A percentile compares a stretch with the other conserved stretches of the same genome.
phyloP scores from a whole-genome alignment of 2,113 vertebrate genomes.

The Mirza zaza region DNA sequence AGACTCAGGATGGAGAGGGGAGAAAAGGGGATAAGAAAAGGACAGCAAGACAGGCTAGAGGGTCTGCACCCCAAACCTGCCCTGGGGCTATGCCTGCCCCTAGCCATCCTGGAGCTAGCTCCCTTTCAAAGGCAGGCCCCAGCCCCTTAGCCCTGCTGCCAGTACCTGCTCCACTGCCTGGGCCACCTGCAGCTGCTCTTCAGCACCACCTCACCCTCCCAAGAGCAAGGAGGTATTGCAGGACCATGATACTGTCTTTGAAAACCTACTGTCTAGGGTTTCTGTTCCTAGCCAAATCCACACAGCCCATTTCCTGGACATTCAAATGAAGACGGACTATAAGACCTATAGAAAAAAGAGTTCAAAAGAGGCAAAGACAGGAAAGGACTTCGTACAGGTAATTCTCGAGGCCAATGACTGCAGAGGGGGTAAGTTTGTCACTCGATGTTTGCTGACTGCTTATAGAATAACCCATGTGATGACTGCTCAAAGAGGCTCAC shows the following conservation, averaged over 20 bases:
- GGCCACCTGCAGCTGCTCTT: background rate
- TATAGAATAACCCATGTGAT: accelerated
- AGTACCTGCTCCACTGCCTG: background rate
- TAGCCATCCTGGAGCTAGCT: background rate
- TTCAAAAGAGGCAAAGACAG: background rate
- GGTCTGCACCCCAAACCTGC: background rate
- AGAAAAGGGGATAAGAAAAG: background rate
- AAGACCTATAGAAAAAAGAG: background rate
- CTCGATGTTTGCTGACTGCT: background rate
- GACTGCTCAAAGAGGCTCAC: background rate
- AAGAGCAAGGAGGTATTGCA: background rate
- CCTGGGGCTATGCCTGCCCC: background rate
- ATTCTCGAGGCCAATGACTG: background rate
- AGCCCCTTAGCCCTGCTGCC: background rate
- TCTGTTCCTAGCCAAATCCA: background rate
- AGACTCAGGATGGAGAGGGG: background rate
- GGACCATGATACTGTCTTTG: background rate
- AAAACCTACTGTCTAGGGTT: background rate
- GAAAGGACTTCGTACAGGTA: background rate
- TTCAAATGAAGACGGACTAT: background rate
- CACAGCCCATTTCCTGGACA: background rate
- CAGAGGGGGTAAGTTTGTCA: background rate
- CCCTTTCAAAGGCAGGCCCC: background rate
- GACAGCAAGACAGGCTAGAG: background rate
- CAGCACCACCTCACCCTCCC: background rate